Evolutionary conservation across 2,888 invertebrate species (phyloP).

Genomic region (Ornithoptera alexandrae): DNA sequence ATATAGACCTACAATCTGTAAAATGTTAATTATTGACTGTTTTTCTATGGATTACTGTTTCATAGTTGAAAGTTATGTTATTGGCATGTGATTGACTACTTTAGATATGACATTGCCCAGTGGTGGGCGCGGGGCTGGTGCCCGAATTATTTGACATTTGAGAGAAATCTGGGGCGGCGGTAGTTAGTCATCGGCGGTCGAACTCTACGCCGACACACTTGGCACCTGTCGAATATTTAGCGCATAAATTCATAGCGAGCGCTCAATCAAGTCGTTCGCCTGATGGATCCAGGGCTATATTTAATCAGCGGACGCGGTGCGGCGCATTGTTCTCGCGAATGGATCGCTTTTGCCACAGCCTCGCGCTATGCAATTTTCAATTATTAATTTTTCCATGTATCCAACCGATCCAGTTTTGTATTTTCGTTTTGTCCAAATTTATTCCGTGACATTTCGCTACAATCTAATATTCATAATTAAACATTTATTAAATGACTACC

Average conservation of each 20-base stretch:
- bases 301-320: slow-evolving; percentile 72
- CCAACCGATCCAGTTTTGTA: background rate
- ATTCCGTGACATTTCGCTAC: background rate
- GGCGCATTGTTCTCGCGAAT: slow-evolving; percentile 73
- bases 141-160: slow-evolving; percentile 80
- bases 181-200: slow-evolving; percentile 78
- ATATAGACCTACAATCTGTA: no score
- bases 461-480: background rate
- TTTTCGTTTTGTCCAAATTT: background rate
- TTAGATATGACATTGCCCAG: slow-evolving; percentile 32
- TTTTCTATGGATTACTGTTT: background rate
- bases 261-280: slow-evolving; percentile 66
- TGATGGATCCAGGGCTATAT: slow-evolving; percentile 79
- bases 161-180: slow-evolving; percentile 73
- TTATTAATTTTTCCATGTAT: slow-evolving; percentile 38
- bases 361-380: slow-evolving; percentile 54
- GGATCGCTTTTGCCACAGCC: slow-evolving; percentile 52
- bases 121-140: slow-evolving; percentile 57
- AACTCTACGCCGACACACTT: slow-evolving; percentile 79
- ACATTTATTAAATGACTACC: background rate
- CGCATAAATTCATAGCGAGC: slow-evolving; percentile 79
- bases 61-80: background rate
- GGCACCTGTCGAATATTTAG: slow-evolving; percentile 80
- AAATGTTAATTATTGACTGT: no score
- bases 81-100: slow-evolving; percentile 3